These are phyloP conservation scores for Acanthoscelides obtectus DNA, from an alignment of 2,888 invertebrate species.

Conservation along the genomic window DNA sequence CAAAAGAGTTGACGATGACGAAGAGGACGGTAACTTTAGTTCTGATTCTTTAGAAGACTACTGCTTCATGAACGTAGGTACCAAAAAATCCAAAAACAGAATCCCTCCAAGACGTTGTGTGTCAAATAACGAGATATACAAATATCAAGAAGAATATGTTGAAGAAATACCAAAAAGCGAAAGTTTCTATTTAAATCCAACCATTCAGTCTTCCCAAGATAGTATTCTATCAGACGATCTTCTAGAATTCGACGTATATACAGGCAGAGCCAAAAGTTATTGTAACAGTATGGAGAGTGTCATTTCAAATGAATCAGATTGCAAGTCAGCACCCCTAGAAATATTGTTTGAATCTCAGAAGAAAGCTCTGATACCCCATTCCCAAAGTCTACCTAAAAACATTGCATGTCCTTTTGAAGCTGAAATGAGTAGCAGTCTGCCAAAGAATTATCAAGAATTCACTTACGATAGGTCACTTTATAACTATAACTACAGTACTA, in stretches of 20 bases:
- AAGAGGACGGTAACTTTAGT: constrained; percentile 69
- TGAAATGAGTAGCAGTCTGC: constrained; percentile 32
- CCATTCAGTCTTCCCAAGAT: constrained; percentile 68
- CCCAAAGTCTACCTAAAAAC: constrained; percentile 36
- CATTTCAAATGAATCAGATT: constrained; percentile 72
- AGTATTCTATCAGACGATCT: constrained; percentile 67
- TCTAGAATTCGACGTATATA: constrained; percentile 31
- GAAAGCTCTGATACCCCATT: constrained; percentile 27
- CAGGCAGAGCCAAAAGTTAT: constrained; percentile 56
- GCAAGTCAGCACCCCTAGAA: constrained; percentile 74
- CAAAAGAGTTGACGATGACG: constrained; percentile 37
- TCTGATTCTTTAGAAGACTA: constrained; percentile 76
- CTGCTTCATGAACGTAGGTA: constrained; percentile 45
- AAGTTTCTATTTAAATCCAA: constrained; percentile 74
- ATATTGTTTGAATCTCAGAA: constrained; percentile 53
- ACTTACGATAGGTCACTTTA: constrained; percentile 10
- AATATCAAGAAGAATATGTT: constrained; percentile 34
- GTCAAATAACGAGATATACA: constrained; percentile 74
- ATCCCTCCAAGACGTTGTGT: constrained; percentile 62
- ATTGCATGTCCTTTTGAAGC: constrained; percentile 24
- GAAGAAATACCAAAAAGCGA: constrained; percentile 60
- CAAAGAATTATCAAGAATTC: constrained; percentile 31
- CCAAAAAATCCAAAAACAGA: constrained; percentile 44
- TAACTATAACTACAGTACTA: constrained; percentile 10
- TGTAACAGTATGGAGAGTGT: constrained; percentile 79